Percentiles rank a stretch among this genome's conserved stretches.
Evolutionary conservation across 2,888 invertebrate species (phyloP).

Genomic region (Chydorus sphaericus): DNA sequence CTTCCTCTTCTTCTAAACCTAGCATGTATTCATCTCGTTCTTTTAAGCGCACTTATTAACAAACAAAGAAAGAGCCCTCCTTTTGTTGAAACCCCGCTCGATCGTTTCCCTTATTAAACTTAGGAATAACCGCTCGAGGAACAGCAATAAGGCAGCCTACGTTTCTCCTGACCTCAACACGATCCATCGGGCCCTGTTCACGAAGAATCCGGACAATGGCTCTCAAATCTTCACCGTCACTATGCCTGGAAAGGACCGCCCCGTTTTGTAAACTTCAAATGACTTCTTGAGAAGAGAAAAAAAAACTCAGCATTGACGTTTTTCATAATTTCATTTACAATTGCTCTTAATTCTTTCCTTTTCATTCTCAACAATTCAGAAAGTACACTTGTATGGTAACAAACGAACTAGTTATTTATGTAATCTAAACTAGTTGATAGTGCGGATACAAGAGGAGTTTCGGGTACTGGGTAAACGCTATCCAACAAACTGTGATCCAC

Average conservation of each 20-base stretch:
- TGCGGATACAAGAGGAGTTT: background rate
- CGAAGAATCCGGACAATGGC: conserved; percentile 15
- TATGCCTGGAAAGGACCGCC: conserved; percentile 9
- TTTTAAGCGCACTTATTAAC: too few species aligned
- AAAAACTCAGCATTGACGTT: too few species aligned
- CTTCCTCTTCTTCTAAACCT: too few species aligned
- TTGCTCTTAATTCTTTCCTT: background rate
- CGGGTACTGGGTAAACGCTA: background rate
- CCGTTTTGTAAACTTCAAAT: too few species aligned
- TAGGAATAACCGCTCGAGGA: too few species aligned
- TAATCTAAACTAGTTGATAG: background rate
- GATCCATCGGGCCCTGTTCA: conserved; percentile 52
- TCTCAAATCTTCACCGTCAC: conserved; percentile 14
- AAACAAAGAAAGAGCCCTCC: background rate
- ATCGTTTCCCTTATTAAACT: too few species aligned
- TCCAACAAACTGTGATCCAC: background rate
- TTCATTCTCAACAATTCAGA: background rate
- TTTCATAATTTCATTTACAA: background rate
- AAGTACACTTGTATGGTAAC: background rate
- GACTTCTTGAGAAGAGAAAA: too few species aligned
- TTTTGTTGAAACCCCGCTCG: too few species aligned
- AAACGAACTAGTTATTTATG: background rate
- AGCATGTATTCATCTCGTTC: too few species aligned
- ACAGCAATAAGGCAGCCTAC: too few species aligned
- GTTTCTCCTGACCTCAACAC: conserved; percentile 52